Evolutionary conservation across 2,888 invertebrate species (phyloP).

Genomic region (Cataglyphis livida): DNA sequence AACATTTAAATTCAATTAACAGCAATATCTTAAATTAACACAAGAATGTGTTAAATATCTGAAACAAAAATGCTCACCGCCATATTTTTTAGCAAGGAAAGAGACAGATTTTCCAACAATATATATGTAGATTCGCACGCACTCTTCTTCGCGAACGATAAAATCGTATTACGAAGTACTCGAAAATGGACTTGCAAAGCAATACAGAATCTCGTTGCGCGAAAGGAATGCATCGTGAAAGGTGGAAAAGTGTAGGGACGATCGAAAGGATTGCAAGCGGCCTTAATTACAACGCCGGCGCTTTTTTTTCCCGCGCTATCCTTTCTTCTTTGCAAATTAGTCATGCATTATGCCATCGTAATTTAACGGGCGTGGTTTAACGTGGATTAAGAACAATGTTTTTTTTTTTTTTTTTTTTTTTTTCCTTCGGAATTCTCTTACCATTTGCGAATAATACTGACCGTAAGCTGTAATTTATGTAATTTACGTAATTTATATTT

Average conservation of each 20-base stretch:
- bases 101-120: too few species aligned
- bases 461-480: too few species aligned
- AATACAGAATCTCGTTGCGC: conserved; percentile 51
- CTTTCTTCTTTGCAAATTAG: conserved; percentile 55
- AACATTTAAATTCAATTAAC: too few species aligned
- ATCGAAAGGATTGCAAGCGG: conserved; percentile 55
- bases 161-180: conserved; percentile 38
- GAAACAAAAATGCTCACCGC: too few species aligned
- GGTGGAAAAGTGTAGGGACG: conserved; percentile 52
- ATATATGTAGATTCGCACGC: neutral
- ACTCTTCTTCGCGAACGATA: conserved; percentile 3
- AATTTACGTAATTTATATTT: conserved; percentile 20
- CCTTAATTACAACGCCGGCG: conserved; percentile 41
- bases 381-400: conserved; percentile 44
- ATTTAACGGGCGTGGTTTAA: conserved; percentile 32
- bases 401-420: neutral
- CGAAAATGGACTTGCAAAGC: conserved; percentile 50
- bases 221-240: conserved; percentile 57
- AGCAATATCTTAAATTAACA: too few species aligned
- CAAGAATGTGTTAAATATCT: too few species aligned
- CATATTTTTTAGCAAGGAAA: too few species aligned
- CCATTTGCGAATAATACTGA: conserved; percentile 38
- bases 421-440: conserved; percentile 1
- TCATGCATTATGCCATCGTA: conserved; percentile 47
- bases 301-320: conserved; percentile 48